Evolutionary conservation across 2,888 invertebrate species (phyloP).

Genomic region (Oithona nana): DNA sequence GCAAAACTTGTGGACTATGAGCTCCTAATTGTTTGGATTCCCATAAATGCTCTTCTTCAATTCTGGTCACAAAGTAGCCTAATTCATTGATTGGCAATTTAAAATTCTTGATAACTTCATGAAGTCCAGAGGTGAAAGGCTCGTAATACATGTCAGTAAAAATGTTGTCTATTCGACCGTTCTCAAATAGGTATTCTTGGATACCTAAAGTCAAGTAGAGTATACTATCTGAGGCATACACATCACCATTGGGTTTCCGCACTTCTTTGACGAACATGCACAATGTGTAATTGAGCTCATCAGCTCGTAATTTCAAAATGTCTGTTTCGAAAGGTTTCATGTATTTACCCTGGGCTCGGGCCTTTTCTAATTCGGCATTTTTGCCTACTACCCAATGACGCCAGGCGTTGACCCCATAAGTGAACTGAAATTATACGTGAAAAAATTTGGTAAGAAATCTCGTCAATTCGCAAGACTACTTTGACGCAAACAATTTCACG

Average conservation of each 20-base stretch:
- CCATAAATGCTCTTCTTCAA: slow-evolving; percentile 91
- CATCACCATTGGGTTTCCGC: slow-evolving; percentile 70
- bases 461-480: too few relatives aligned
- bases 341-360: slow-evolving; percentile 30
- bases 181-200: slow-evolving; percentile 69
- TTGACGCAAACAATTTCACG: too few relatives aligned
- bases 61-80: slow-evolving; percentile 73
- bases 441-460: not conserved
- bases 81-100: slow-evolving; percentile 16
- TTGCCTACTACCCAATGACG: slow-evolving; percentile 73
- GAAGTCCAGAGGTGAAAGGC: slow-evolving; percentile 73
- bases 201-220: slow-evolving; percentile 79
- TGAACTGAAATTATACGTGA: slow-evolving; percentile 39
- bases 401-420: slow-evolving; percentile 87
- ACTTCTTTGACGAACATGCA: slow-evolving; percentile 31
- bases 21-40: slow-evolving; percentile 87
- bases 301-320: slow-evolving; percentile 65
- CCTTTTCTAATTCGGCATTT: slow-evolving; percentile 64
- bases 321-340: slow-evolving; percentile 72
- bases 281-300: slow-evolving; percentile 56
- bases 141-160: slow-evolving; percentile 84
- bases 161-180: slow-evolving; percentile 81
- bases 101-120: slow-evolving; percentile 50
- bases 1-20: slow-evolving; percentile 61
- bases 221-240: slow-evolving; percentile 84